These are phyloP conservation scores for Gastracanthus pulcherrimus DNA, from an alignment of 2,888 invertebrate genomes.

Conservation along the genomic window DNA sequence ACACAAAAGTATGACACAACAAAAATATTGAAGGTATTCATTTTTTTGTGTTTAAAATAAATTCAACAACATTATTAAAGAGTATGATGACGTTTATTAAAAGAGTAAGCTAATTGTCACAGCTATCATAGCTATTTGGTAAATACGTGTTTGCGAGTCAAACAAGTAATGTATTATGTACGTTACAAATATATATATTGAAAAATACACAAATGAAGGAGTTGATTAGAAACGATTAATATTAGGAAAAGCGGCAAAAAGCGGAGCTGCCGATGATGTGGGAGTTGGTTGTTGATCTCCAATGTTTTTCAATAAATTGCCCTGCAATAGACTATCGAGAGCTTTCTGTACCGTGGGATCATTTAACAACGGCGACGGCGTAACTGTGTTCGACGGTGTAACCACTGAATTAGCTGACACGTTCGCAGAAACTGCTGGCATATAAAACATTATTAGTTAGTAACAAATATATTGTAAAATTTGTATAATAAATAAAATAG, in stretches of 20 bases:
- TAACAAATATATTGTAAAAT: constrained; percentile 30
- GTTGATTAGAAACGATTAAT: constrained; percentile 72
- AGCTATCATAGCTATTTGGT: constrained; percentile 55
- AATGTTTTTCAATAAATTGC: constrained; percentile 80
- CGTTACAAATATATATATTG: constrained; percentile 40
- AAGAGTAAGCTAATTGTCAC: constrained; percentile 51
- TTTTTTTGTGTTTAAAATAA: constrained; percentile 18
- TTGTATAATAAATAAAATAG: constrained; percentile 35
- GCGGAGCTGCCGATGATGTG: constrained; percentile 67
- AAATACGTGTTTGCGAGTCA: constrained; percentile 44
- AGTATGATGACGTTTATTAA: constrained; percentile 53
- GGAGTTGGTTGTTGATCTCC: constrained; percentile 71
- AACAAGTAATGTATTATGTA: constrained; percentile 37
- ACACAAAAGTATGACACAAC: background rate
- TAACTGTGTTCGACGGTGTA: constrained; percentile 69
- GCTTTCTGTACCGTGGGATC: constrained; percentile 90
- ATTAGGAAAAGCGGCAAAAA: constrained; percentile 75
- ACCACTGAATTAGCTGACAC: constrained; percentile 61
- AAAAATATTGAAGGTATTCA: background rate
- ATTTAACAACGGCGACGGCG: constrained; percentile 82
- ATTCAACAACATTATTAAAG: constrained; percentile 26
- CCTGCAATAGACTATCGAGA: constrained; percentile 84
- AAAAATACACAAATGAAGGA: constrained; percentile 35
- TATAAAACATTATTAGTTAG: constrained; percentile 56
- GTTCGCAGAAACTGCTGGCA: constrained; percentile 72